A percentile compares a stretch with the other conserved stretches of the same genome.
Conservation (phyloP, 2,888 invertebrate genomes). For the Ligdia adustata region DNA sequence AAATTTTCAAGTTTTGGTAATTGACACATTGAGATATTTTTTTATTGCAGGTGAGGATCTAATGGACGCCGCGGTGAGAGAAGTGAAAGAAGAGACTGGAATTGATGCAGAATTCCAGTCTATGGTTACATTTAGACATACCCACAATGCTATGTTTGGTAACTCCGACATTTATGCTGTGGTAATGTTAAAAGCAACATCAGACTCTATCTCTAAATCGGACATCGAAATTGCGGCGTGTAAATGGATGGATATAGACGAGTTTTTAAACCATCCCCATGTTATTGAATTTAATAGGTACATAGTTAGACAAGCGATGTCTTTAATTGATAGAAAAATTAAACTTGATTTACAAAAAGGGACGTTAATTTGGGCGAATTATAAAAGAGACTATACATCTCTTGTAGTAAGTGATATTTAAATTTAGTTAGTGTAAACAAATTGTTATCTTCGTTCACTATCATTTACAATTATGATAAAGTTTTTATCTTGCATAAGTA, state of each 20-base stretch:
- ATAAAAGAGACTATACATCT: constrained; percentile 61
- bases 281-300: constrained; percentile 89
- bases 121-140: constrained; percentile 90
- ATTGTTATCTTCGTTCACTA: constrained; percentile 9
- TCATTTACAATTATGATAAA: constrained; percentile 33
- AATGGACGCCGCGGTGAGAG: constrained; percentile 91
- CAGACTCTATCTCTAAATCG: constrained; percentile 86
- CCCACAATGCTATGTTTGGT: constrained; percentile 89
- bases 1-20: no score
- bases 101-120: constrained; percentile 90
- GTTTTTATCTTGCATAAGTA: no score
- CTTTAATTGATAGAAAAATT: constrained; percentile 85
- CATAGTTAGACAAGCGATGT: constrained; percentile 86
- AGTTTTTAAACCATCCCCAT: constrained; percentile 88
- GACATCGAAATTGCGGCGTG: constrained; percentile 90
- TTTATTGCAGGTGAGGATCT: constrained; percentile 89
- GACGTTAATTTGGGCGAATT: constrained; percentile 54
- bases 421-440: not conserved
- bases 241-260: constrained; percentile 92
- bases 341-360: constrained; percentile 83
- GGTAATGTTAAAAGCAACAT: constrained; percentile 87
- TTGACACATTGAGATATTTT: not conserved
- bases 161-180: constrained; percentile 95
- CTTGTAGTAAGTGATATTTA: constrained; percentile 61
- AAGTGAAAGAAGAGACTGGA: constrained; percentile 96